A percentile compares a stretch with the other conserved stretches of the same genome.
These are phyloP conservation scores for Pollimyrus isidori DNA, from an alignment of 2,113 vertebrate species.

Conservation along the genomic window DNA sequence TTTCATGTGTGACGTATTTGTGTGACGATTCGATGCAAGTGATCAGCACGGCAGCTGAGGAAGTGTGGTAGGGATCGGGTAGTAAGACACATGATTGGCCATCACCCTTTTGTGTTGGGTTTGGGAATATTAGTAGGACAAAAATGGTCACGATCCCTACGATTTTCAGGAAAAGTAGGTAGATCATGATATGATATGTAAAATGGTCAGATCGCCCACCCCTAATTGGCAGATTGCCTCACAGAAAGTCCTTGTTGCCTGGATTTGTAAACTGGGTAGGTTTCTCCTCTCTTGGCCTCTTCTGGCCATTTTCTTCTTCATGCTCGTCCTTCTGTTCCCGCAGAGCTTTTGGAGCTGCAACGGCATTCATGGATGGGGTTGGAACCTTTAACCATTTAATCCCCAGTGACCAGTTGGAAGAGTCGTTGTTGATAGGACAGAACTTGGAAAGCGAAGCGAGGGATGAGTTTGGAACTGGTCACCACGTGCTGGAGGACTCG, in stretches of 20 bases:
- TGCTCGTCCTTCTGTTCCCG: constrained; percentile 33
- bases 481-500: constrained; percentile 81
- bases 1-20: not conserved
- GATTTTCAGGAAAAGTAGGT: not conserved
- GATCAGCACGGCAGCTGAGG: not conserved
- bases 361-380: constrained; percentile 99
- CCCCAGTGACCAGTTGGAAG: constrained; percentile 99
- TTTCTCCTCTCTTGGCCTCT: not conserved
- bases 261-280: not conserved
- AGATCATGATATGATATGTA: not conserved
- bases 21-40: not conserved
- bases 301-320: not conserved
- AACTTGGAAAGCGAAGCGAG: constrained; percentile 95
- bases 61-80: not conserved
- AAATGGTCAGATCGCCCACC: not conserved
- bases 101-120: not conserved
- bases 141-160: not conserved
- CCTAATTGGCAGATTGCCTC: not conserved
- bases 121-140: not conserved
- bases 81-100: not conserved
- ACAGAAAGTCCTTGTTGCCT: not conserved
- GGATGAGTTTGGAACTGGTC: constrained; percentile 87
- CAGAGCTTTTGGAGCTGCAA: constrained; percentile 82
- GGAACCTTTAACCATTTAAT: constrained; percentile 98
- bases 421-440: constrained; percentile 85